Base-by-base conservation (phyloP, 2,888 invertebrate species). In the Tetranychus piercei region DNA sequence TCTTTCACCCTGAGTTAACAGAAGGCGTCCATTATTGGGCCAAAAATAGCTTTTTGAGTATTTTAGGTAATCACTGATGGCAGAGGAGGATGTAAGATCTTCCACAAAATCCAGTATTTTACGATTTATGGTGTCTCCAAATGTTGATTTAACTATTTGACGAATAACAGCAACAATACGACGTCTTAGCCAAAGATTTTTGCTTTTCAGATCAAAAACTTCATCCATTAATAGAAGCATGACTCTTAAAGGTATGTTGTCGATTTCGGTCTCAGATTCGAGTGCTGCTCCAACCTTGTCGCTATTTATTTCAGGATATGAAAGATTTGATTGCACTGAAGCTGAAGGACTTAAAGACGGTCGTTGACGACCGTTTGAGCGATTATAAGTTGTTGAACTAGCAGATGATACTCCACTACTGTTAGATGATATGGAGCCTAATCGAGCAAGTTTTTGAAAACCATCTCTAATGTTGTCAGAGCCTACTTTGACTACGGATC, bases 21-120 rank as follows among this genome's bases (percentile, higher is more conserved):
- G 6, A 22, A 85, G 82, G 1, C 84, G 80, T 34, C 87, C 87
- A 78, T 45, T 45, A 11, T 83, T 83, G 2, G 87, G 87, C 87
- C 87, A 87, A 76, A 86, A 82, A 3, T 85, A 81, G 77, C 86
- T 84, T 78, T 73, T 91, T 81, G 94, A 89, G 44, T 88, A 86
- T 81, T 88, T 88, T 76, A 94, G 85, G 83, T 93, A 93, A 80
- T 90, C 90, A 1, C 92, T 91, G 71, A 94, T 89, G 81, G 91
- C 91, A 77, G 90, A 88, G 0, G 93, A 91, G 78, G 92, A 91
- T 0, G 94, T 94, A 79, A 92, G 84, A 77, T 88, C 87, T 43
- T 91, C 89, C 1, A 94, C 92, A 80, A 91, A 88, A 80, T 94
- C 93, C 74, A 93, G 86, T 77, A 94, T 94, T 81, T 91, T 88